phyloP scores from a whole-genome alignment of 1,140 invertebrate species.

The Drosophila cardini region DNA sequence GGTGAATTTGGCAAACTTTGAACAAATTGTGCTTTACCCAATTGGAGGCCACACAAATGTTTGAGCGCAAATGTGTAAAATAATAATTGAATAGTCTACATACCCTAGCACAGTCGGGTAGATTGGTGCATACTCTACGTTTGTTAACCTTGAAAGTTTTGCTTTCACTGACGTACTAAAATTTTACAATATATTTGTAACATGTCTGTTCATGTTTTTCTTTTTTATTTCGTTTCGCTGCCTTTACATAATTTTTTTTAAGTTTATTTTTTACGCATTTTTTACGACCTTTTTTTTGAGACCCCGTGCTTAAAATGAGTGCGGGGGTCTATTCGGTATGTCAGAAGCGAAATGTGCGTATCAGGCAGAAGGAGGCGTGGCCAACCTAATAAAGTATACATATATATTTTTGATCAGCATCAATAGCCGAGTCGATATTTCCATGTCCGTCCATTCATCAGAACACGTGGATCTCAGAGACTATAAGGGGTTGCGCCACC shows the following conservation, averaged over 20 bases:
- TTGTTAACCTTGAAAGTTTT: slow-evolving; percentile 9
- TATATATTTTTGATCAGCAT: no score
- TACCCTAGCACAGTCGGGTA: neutral
- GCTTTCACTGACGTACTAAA: neutral
- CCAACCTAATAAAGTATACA: no score
- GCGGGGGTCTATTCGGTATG: no score
- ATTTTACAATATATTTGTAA: no score
- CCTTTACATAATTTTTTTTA: neutral
- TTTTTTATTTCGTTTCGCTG: slow-evolving; percentile 4
- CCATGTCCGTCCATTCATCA: no score
- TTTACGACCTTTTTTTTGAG: slow-evolving; percentile 10
- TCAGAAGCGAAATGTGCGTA: no score
- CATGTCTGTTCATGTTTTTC: neutral
- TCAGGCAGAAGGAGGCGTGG: no score
- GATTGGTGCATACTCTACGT: neutral
- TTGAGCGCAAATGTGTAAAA: slow-evolving; percentile 23
- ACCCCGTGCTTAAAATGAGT: no score
- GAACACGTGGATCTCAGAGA: no score
- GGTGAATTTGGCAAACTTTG: slow-evolving; percentile 24
- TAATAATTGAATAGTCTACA: slow-evolving; percentile 15
- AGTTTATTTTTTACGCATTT: slow-evolving; percentile 17
- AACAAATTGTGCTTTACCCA: slow-evolving; percentile 4
- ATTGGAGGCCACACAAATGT: slow-evolving; percentile 33
- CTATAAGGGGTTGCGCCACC: no score
- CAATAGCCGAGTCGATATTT: no score